phyloP scores from a whole-genome alignment of 2,113 vertebrate genomes.

The Anoplopoma fimbria region DNA sequence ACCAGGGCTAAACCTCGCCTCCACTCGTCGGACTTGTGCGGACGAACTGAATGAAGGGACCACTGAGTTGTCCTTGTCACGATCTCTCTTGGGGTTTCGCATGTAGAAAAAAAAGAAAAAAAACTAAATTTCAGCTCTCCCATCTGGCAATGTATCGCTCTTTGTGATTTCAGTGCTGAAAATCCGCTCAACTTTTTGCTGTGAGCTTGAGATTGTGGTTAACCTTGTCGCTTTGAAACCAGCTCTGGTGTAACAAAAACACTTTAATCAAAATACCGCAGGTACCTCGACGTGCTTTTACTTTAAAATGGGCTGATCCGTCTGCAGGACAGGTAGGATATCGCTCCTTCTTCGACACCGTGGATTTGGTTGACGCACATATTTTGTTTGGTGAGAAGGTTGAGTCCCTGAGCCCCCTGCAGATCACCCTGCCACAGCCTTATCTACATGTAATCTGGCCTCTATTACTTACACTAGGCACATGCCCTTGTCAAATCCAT shows the following conservation, averaged over 20 bases:
- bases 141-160: conserved; percentile 69
- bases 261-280: background rate
- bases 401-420: conserved; percentile 46
- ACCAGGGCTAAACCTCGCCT: conserved; percentile 63
- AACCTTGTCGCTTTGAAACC: conserved; percentile 18
- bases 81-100: conserved; percentile 42
- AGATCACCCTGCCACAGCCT: conserved; percentile 59
- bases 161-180: conserved; percentile 45
- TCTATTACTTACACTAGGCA: conserved; percentile 73
- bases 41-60: conserved; percentile 47
- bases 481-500: conserved; percentile 76
- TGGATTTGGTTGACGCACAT: conserved; percentile 44
- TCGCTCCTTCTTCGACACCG: background rate
- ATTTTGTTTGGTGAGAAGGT: conserved; percentile 54
- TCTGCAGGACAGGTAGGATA: background rate
- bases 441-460: conserved; percentile 77
- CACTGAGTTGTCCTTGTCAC: conserved; percentile 37
- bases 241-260: background rate
- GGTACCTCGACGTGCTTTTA: background rate
- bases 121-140: conserved; percentile 58
- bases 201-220: conserved; percentile 38
- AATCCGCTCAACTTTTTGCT: conserved; percentile 52
- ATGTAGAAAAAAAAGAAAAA: conserved; percentile 8
- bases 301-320: background rate
- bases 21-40: conserved; percentile 39